These are phyloP conservation scores for Ceramica pisi DNA, from an alignment of 2,888 invertebrate species.

Conservation along the genomic window DNA sequence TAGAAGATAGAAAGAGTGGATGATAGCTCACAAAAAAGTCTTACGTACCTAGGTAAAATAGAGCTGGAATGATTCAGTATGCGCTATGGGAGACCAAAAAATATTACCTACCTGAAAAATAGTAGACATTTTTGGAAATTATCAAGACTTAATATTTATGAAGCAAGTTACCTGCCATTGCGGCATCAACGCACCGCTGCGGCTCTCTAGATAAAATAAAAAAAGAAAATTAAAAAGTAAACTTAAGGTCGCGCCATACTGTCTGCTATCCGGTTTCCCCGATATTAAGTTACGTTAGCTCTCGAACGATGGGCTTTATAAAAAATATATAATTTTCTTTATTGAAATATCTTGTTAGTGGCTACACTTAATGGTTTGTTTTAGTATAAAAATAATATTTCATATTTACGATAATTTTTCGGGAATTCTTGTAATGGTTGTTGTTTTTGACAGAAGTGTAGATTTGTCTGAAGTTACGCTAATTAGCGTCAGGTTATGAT, in stretches of 20 bases:
- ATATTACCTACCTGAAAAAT: no score
- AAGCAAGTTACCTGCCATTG: constrained; percentile 53
- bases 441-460: constrained; percentile 16
- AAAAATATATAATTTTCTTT: constrained; percentile 83
- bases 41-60: no score
- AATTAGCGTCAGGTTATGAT: not conserved
- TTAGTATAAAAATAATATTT: constrained; percentile 61
- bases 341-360: constrained; percentile 80
- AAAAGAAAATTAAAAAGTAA: constrained; percentile 85
- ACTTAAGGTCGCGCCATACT: constrained; percentile 89
- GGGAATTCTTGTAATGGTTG: constrained; percentile 27
- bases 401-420: constrained; percentile 56
- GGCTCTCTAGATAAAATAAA: constrained; percentile 79
- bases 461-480: constrained; percentile 6
- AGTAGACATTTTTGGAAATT: not conserved
- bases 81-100: not conserved
- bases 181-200: constrained; percentile 84
- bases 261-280: constrained; percentile 90
- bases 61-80: no score
- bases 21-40: no score
- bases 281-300: constrained; percentile 84
- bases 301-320: constrained; percentile 81
- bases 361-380: constrained; percentile 61
- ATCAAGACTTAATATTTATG: not conserved
- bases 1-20: no score